A percentile compares a stretch with the other conserved stretches of the same genome.
Evolutionary conservation across 2,797 vertebrate species (phyloP).

Genomic region (Threskiornis aethiopicus): DNA sequence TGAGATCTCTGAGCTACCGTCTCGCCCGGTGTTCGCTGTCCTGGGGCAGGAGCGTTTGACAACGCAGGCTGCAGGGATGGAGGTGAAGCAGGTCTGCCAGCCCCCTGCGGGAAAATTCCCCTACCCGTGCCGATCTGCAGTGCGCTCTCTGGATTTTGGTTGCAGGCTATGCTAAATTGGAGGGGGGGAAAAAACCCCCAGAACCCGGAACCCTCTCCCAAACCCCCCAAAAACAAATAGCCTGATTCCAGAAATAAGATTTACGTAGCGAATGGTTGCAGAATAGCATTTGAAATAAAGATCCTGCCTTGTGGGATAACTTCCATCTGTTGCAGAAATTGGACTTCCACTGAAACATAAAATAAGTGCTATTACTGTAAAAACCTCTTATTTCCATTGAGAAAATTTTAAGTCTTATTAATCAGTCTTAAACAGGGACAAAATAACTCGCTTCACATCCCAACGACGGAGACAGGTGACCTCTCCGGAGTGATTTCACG

Average conservation of each 20-base stretch:
- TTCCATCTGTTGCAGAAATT: neutral
- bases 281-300: neutral
- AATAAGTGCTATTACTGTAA: neutral
- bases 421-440: neutral
- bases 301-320: neutral
- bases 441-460: neutral
- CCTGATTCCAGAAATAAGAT: neutral
- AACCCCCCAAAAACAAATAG: no score
- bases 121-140: neutral
- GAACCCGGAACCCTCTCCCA: no score
- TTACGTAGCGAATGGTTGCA: neutral
- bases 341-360: neutral
- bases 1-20: neutral
- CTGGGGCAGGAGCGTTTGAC: no score
- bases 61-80: neutral
- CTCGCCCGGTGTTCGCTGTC: neutral
- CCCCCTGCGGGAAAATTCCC: neutral
- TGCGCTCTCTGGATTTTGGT: neutral
- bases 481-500: no score
- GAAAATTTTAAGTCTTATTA: neutral
- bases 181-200: no score
- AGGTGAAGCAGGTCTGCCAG: neutral
- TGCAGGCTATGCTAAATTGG: neutral
- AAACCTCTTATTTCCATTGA: neutral
- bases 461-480: accelerated